Conservation (phyloP, 2,797 vertebrate species). For the Stomatorhinus walkeri region DNA sequence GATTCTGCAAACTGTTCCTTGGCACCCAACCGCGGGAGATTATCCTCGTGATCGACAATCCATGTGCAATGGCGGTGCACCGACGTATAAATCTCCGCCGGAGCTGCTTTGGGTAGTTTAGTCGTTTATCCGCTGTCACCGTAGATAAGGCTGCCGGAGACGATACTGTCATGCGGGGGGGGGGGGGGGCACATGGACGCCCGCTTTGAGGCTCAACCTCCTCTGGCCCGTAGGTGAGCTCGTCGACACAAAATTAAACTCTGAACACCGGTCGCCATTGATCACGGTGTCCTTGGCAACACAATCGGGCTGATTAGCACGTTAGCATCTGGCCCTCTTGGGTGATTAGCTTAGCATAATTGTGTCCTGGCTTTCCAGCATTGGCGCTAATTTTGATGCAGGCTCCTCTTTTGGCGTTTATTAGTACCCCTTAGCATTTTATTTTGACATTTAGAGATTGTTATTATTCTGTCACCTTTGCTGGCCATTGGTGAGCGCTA, state of each 20-base stretch:
- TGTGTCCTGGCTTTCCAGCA: neutral
- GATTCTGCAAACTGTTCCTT: neutral
- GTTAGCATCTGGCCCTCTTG: slow-evolving; percentile 6
- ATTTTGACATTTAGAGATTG: slow-evolving; percentile 33
- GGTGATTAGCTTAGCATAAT: neutral
- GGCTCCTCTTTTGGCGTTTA: neutral
- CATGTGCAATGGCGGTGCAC: neutral
- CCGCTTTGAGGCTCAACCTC: slow-evolving; percentile 34
- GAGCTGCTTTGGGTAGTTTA: slow-evolving; percentile 43
- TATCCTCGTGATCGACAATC: neutral
- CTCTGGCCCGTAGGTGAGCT: slow-evolving; percentile 46
- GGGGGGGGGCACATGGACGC: slow-evolving; percentile 48
- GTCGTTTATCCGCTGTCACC: slow-evolving; percentile 45
- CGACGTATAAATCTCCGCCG: neutral
- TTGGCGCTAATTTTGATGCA: neutral
- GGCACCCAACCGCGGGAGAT: neutral
- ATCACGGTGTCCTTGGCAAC: neutral
- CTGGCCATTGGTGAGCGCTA: neutral
- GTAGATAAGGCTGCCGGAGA: slow-evolving; percentile 44
- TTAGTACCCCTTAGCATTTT: neutral
- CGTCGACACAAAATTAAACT: slow-evolving; percentile 10
- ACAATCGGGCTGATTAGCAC: neutral
- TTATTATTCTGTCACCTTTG: slow-evolving; percentile 15
- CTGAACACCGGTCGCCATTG: neutral
- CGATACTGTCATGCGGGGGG: slow-evolving; percentile 53